Evolutionary conservation across 2,797 vertebrate genomes (phyloP), one percentile per base, ranked within the genome.

Genomic region (Anisognathus igniventris): DNA sequence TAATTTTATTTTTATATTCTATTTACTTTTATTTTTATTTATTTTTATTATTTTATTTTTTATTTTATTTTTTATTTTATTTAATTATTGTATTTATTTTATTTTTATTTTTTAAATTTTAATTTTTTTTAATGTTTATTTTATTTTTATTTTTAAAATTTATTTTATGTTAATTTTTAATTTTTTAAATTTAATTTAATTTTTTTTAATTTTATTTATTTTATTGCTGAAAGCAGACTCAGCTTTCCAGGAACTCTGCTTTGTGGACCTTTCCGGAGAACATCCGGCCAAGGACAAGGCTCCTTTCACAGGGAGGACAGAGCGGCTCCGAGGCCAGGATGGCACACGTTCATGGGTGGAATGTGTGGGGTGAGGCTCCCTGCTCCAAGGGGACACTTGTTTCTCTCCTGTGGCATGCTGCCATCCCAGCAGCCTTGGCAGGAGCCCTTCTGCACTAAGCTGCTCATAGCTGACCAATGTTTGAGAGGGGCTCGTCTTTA

Each of bases 401-500:
- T 87, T 9, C 68, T 60, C 54, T 70, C 51, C 35, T 14, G 8
- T 47, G 72, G 64, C 8, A 0, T 42, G 67, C 75, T 79, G 86
- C 50, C 67, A 58, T 64, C 60, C 60, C n/a, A 51, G 6, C 25
- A 72, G 76, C 44, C 72, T 86, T 76, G 68, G 88, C 72, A 70
- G 79, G 75, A 93, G 79, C 51, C 76, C 48, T 44, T 5, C 64
- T 58, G 35, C 24, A 6, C 12, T 39, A 60, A 83, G 61, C 79
- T 80, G 61, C 86, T 83, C 19, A 4, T 47, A 70, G 44, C 73
- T 86, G 61, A 40, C 61, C 33, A 23, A 5, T 74, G 76, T 74
- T 93, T 56, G 83, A 88, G 76, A 93, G 64, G 56, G 37, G 13
- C 56, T 77, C 3, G 10, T 44, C 76, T 86, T 40, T 58, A 88